Evolutionary conservation across 2,113 vertebrate species (phyloP).

Genomic region (Stegostoma tigrinum): DNA sequence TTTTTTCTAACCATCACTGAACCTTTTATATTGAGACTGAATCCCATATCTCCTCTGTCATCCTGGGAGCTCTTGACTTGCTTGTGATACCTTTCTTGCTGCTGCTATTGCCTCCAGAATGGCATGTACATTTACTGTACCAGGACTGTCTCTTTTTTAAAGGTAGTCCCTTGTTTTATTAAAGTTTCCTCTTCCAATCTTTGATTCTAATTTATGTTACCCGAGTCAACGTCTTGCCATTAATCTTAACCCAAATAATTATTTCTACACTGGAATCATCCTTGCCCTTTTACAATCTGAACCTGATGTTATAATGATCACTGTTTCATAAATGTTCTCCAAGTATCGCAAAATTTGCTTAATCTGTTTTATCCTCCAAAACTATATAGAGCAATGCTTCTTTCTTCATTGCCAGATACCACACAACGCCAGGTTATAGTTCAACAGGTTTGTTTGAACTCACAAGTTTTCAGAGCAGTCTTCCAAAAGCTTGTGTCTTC

Average conservation of each 20-base stretch:
- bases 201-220: neutral
- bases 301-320: neutral
- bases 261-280: neutral
- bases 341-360: neutral
- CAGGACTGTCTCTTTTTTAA: neutral
- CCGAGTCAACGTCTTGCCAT: neutral
- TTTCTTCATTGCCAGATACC: neutral
- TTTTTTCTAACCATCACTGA: neutral
- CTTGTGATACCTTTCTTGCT: neutral
- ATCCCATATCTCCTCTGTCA: neutral
- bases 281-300: neutral
- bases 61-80: neutral
- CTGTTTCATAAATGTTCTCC: neutral
- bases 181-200: neutral
- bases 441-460: too few relatives aligned
- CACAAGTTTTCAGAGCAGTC: too few relatives aligned
- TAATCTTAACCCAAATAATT: neutral
- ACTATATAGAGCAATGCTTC: neutral
- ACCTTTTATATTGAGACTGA: neutral
- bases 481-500: too few relatives aligned
- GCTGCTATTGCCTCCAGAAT: too few relatives aligned
- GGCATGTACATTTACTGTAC: neutral
- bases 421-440: too few relatives aligned
- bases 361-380: neutral
- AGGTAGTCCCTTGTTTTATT: neutral